Percentiles rank a stretch among this genome's conserved stretches.
phyloP scores from a whole-genome alignment of 2,888 invertebrate genomes.

The Xiphydria camelus region DNA sequence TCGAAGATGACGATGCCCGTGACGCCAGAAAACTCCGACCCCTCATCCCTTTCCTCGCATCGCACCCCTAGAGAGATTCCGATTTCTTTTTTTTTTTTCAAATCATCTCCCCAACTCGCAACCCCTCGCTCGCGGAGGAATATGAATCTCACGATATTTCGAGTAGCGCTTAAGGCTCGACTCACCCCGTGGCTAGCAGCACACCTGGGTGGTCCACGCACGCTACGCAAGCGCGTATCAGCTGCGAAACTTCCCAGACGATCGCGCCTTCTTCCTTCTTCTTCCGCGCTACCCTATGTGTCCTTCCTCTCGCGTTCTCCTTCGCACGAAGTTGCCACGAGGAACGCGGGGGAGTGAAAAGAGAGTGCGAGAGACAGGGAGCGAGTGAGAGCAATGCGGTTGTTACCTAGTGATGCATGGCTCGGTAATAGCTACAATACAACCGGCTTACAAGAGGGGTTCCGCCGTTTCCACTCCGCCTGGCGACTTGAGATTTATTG shows the following conservation, averaged over 20 bases:
- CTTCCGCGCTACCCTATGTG: slow-evolving; percentile 61
- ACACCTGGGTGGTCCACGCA: slow-evolving; percentile 52
- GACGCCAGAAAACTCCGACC: too few species aligned
- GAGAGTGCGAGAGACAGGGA: slow-evolving; percentile 10
- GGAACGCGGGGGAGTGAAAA: slow-evolving; percentile 4
- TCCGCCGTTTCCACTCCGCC: slow-evolving; percentile 45
- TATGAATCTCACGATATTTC: slow-evolving; percentile 12
- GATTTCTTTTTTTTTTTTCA: too few species aligned
- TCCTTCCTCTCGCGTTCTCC: slow-evolving; percentile 43
- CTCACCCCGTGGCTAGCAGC: slow-evolving; percentile 4
- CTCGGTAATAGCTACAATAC: slow-evolving; percentile 57
- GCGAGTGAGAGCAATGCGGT: slow-evolving; percentile 42
- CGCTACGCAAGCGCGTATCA: slow-evolving; percentile 37
- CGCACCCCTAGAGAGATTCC: too few species aligned
- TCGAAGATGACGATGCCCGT: too few species aligned
- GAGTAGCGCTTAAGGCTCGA: not conserved
- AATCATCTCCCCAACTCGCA: too few species aligned
- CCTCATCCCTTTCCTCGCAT: too few species aligned
- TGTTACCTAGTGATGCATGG: slow-evolving; percentile 57
- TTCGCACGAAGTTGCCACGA: not conserved
- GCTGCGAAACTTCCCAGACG: slow-evolving; percentile 52
- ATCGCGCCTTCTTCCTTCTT: slow-evolving; percentile 20
- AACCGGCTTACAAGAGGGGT: slow-evolving; percentile 56
- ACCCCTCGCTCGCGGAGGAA: too few species aligned
- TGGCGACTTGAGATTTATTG: slow-evolving; percentile 55